Evolutionary conservation across 1,140 invertebrate species (phyloP), one percentile per base, ranked within the genome.

Genomic region (Epicauta chinensis): DNA sequence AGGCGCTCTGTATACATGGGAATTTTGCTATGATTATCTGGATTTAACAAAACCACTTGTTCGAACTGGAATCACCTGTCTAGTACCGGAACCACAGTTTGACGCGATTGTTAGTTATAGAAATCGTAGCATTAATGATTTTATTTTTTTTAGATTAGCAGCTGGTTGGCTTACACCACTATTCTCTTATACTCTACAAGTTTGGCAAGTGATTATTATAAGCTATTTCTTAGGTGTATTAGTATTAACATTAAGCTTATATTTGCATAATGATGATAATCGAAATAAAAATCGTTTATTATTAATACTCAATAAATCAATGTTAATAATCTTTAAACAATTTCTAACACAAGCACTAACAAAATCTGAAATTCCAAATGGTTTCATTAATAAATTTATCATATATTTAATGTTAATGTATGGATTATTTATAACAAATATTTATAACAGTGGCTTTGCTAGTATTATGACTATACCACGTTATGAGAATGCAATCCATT

Each of bases 1-100:
- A 75, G 77, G 68, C 55, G 78, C 78, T 17, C 61, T 81, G 2
- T 81, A 80, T 65, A 74, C 76, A 9, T 81, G 80, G 80, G 76
- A 74, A 56, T 69, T 75, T 58, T 72, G 73, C 64, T 79, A 72
- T 58, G 48, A 63, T 29, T 76, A 66, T 50, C 60, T 82, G 56
- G 79, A 81, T 62, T 73, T 78, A 51, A 75, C 79, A 2, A 71
- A 68, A 51, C 67, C 77, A 1, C 64, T 69, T 47, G 68, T 80
- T 30, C 66, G 78, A 55, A 77, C 77, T 37, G 77, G 75, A 32
- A 74, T 81, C 13, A 80, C 79, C 10, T 78, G 77, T 59, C 64
- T 82, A 39, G 75, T 74, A 6, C 80, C 79, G 30, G 73, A 72
- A 46, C 77, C 78, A 7, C 73, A 68, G 77, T 77, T 56, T 16